Evolutionary conservation across 2,113 vertebrate genomes (phyloP).

Genomic region (Takifugu bimaculatus): DNA sequence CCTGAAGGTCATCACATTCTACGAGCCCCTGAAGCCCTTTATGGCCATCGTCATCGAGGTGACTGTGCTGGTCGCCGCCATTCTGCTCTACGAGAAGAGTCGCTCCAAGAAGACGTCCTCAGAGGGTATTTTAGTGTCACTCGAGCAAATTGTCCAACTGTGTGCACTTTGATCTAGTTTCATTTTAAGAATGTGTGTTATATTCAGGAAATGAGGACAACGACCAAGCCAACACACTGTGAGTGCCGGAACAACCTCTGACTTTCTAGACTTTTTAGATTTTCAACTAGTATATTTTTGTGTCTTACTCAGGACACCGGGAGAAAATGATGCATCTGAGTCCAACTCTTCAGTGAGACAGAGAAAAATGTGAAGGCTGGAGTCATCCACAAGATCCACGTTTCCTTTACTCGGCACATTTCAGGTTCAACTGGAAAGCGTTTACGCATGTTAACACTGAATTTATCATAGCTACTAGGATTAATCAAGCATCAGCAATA

Average conservation of each 20-base stretch:
- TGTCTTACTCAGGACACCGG: slow-evolving; percentile 49
- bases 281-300: background rate
- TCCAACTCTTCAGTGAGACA: slow-evolving; percentile 52
- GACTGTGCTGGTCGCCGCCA: slow-evolving; percentile 69
- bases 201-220: slow-evolving; percentile 67
- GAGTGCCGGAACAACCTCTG: slow-evolving; percentile 12
- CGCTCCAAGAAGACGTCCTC: slow-evolving; percentile 56
- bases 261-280: background rate
- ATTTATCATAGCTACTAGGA: too few species aligned
- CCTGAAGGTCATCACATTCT: slow-evolving; percentile 76
- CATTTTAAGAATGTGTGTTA: background rate
- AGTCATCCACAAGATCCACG: background rate
- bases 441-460: too few species aligned
- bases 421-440: background rate
- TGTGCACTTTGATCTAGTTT: background rate
- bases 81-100: slow-evolving; percentile 78
- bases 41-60: slow-evolving; percentile 79
- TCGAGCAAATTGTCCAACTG: background rate
- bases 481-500: too few species aligned
- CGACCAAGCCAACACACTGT: slow-evolving; percentile 57
- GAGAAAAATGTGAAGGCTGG: slow-evolving; percentile 52
- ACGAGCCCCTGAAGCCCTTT: slow-evolving; percentile 87
- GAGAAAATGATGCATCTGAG: slow-evolving; percentile 47
- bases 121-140: slow-evolving; percentile 43
- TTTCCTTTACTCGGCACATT: background rate